Evolutionary conservation across 2,888 invertebrate genomes (phyloP).

Genomic region (Campoplex nolae): DNA sequence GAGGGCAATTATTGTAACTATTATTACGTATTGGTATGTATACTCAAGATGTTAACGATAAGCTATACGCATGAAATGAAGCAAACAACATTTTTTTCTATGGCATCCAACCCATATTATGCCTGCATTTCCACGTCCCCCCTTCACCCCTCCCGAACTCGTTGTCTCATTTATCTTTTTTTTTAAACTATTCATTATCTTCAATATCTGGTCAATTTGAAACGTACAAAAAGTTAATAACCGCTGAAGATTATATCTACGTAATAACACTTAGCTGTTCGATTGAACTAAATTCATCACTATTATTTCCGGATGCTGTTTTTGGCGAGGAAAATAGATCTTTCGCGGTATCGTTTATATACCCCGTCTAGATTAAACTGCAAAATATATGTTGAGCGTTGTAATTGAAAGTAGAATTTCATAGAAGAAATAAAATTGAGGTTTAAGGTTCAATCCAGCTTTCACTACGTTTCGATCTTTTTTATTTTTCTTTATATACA

Average conservation of each 20-base stretch:
- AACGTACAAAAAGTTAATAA: not conserved
- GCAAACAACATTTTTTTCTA: slow-evolving; percentile 25
- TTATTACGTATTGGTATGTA: slow-evolving; percentile 34
- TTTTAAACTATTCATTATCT: slow-evolving; percentile 7
- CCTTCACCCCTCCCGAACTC: not conserved
- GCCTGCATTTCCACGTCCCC: not conserved
- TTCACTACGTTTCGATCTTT: not conserved
- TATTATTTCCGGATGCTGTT: not conserved
- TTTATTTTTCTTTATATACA: too few relatives aligned
- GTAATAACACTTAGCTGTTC: not conserved
- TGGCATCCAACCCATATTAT: slow-evolving; percentile 10
- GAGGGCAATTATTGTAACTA: slow-evolving; percentile 49
- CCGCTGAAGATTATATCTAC: not conserved
- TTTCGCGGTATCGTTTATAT: too few relatives aligned
- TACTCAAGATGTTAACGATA: slow-evolving; percentile 30
- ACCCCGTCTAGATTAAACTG: not conserved
- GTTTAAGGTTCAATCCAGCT: not conserved
- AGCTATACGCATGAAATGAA: slow-evolving; percentile 27
- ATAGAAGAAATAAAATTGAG: not conserved
- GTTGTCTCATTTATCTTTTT: not conserved
- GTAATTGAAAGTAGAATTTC: not conserved
- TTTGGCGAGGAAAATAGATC: not conserved
- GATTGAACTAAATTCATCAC: slow-evolving; percentile 4
- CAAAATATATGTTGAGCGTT: not conserved
- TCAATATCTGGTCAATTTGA: slow-evolving; percentile 7